Conservation (phyloP, 2,888 invertebrate genomes). For the Cataglyphis cursor region DNA sequence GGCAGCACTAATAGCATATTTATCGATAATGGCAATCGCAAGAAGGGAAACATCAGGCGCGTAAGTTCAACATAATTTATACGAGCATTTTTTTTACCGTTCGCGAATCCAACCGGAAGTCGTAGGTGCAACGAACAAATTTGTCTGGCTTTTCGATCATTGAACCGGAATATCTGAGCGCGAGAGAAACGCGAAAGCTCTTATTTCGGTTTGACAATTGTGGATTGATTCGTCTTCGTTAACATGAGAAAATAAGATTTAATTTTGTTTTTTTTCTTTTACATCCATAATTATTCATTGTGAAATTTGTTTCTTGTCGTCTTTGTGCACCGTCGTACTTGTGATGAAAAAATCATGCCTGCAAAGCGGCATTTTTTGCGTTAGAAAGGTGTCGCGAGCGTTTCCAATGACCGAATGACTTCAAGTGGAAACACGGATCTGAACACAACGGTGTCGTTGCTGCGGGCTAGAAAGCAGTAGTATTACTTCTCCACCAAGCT, state of each 20-base stretch:
- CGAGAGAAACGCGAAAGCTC: conserved; percentile 8
- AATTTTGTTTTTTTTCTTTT: not conserved
- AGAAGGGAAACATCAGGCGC: conserved; percentile 53
- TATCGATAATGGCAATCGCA: conserved; percentile 78
- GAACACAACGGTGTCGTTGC: conserved; percentile 9
- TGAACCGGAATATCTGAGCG: conserved; percentile 30
- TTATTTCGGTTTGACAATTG: conserved; percentile 45
- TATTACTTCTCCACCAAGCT: conserved; percentile 18
- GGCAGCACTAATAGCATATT: conserved; percentile 78
- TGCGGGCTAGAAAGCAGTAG: conserved; percentile 33
- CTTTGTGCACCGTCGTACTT: conserved; percentile 18
- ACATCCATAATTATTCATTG: conserved; percentile 57
- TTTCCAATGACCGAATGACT: conserved; percentile 34
- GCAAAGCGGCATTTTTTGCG: conserved; percentile 25
- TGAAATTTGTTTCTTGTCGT: conserved; percentile 21
- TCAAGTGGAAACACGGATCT: conserved; percentile 33
- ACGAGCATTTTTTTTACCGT: conserved; percentile 16
- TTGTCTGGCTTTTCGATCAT: conserved; percentile 22
- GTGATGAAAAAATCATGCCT: not conserved
- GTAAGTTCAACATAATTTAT: conserved; percentile 61
- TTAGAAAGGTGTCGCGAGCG: conserved; percentile 11
- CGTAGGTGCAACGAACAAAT: conserved; percentile 26
- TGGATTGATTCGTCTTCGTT: conserved; percentile 4
- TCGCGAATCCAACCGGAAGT: conserved; percentile 43
- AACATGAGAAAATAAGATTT: conserved; percentile 17